phyloP scores from a whole-genome alignment of 2,888 invertebrate genomes.

The Tridacna crocea region DNA sequence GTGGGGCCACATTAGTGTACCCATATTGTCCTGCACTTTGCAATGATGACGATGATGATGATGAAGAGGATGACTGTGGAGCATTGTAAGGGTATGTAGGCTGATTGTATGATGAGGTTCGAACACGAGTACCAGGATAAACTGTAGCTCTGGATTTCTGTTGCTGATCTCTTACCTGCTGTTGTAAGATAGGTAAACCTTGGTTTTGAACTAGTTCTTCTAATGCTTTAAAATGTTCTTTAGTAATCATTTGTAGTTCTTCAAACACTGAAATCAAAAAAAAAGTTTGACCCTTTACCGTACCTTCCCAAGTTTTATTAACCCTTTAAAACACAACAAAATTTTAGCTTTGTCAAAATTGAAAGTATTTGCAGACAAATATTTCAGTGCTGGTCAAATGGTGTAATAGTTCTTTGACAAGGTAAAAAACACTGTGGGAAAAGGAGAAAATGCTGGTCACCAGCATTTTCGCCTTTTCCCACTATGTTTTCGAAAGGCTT shows the following conservation, averaged over 20 bases:
- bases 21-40: conserved; percentile 10
- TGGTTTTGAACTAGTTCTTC: conserved; percentile 65
- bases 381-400: background rate
- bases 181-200: conserved; percentile 68
- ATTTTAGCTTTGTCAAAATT: background rate
- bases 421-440: too few species aligned
- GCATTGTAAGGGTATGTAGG: conserved; percentile 4
- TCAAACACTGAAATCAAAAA: conserved; percentile 73
- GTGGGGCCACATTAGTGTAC: background rate
- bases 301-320: too few species aligned
- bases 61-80: conserved; percentile 6
- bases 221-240: conserved; percentile 70
- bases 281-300: background rate
- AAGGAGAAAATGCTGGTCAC: background rate
- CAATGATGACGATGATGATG: background rate
- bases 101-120: conserved; percentile 56
- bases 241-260: conserved; percentile 73
- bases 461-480: background rate
- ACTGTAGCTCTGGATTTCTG: conserved; percentile 26
- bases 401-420: too few species aligned
- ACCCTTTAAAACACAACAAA: background rate
- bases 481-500: background rate
- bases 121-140: conserved; percentile 16
- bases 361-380: background rate
- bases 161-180: conserved; percentile 51